Evolutionary conservation across 2,888 invertebrate genomes (phyloP), one percentile per base, ranked within the genome.

Genomic region (Pimpla rufipes): DNA sequence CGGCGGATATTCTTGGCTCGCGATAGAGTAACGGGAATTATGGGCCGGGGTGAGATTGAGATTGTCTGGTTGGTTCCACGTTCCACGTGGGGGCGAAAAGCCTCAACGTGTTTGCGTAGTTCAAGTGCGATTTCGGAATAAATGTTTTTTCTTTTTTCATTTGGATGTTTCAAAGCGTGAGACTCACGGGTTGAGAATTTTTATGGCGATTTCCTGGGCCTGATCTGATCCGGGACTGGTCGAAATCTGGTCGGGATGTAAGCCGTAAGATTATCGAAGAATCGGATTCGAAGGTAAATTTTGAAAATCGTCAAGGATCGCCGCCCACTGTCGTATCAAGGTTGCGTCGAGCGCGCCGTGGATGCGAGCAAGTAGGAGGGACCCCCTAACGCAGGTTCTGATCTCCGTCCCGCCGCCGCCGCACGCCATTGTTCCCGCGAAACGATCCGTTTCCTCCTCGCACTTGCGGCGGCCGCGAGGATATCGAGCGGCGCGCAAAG

Each of bases 341-440:
- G 80, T 67, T 73, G 79, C 35, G 73, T 45, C 57, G 55, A 35
- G 23, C 21, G 23, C 23, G 16, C n/a, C 16, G 52, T 66, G 11
- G 18, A 57, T 42, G 35, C 21, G 7, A 55, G 16, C 13, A 42
- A 42, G 40, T 67, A 52, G 62, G 52, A 70, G 70, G 74, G 35
- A 70, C 79, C 35, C 75, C 79, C 70, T 66, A 50, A 79, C 70
- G 70, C 57, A 67, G 11, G 45, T 75, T 64, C 52, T 40, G 57
- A 82, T 82, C 68, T 55, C 40, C 29, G 57, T 55, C 18, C 71
- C 6, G 35, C 57, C 42, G n/a, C n/a, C n/a, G n/a, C n/a, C 21
- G 73, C n/a, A 77, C 76, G 86, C 85, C 88, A 88, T 89, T 88
- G 88, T 89, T 88, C 84, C 85, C 87, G 81, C 77, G 83, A 83